phyloP scores from a whole-genome alignment of 2,113 vertebrate genomes.

The Chaetodon auriga region DNA sequence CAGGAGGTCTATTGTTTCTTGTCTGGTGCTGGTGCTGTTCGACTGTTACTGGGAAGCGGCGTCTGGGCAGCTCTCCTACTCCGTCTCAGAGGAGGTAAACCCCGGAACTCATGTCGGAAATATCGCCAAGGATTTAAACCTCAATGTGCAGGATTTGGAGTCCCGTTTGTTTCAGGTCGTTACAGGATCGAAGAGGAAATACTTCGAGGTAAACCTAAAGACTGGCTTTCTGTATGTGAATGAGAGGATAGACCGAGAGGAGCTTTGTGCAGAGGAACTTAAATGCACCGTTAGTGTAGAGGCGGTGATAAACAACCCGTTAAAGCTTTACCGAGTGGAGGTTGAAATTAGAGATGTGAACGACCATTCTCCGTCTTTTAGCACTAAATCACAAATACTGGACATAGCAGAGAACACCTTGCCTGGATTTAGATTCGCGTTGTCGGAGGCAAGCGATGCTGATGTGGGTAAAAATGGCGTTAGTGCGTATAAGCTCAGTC shows the following conservation, averaged over 20 bases:
- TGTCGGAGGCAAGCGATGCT: conserved; percentile 75
- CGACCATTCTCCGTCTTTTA: conserved; percentile 76
- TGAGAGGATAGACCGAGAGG: conserved; percentile 76
- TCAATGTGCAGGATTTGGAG: conserved; percentile 69
- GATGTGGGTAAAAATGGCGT: conserved; percentile 79
- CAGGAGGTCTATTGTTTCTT: conserved; percentile 28
- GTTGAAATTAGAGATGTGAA: conserved; percentile 79
- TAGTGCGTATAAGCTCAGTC: conserved; percentile 74
- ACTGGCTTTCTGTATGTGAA: conserved; percentile 71
- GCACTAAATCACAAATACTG: conserved; percentile 29
- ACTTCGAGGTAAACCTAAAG: conserved; percentile 76
- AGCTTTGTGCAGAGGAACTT: conserved; percentile 58
- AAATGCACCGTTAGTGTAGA: conserved; percentile 71
- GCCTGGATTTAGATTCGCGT: conserved; percentile 64
- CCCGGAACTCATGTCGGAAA: conserved; percentile 73
- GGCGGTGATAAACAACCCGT: conserved; percentile 72
- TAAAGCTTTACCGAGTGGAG: conserved; percentile 70
- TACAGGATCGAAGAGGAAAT: conserved; percentile 65
- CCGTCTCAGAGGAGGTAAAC: conserved; percentile 77
- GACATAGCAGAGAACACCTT: conserved; percentile 74
- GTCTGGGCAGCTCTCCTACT: conserved; percentile 70
- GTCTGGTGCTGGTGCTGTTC: conserved; percentile 52
- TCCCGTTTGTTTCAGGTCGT: conserved; percentile 73
- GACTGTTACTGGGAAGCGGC: conserved; percentile 57
- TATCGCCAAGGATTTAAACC: conserved; percentile 74